Evolutionary conservation across 2,797 vertebrate genomes (phyloP), one percentile per base, ranked within the genome.

Genomic region (Gymnothorax reevesii): DNA sequence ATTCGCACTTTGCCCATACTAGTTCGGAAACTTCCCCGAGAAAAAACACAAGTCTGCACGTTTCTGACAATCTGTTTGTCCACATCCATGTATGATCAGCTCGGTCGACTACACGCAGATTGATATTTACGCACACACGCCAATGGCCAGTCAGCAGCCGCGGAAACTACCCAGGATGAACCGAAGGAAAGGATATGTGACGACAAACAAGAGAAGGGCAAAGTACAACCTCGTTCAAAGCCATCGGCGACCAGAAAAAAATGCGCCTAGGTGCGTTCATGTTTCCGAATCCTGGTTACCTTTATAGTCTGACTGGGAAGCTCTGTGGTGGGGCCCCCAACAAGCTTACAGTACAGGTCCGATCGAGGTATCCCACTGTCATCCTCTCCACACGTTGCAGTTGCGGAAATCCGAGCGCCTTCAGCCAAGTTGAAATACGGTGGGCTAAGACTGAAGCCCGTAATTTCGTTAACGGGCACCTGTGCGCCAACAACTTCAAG

Each of bases 331-430:
- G 97, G 97, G 7, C 98, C 98, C 87, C 98, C 98, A 55, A 97
- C 97, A 87, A 99, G 95, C 86, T 97, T 98, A 93, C 98, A 99
- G 93, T 96, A 99, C 55, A 99, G 96, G 89, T 98, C 97, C 12
- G 89, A 54, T 85, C 92, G 94, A 79, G 95, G 93, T 73, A 87
- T 86, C 62, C 91, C 94, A 4, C 59, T 82, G 42, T 93, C 94
- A 88, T 96, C 96, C 94, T 97, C 94, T 0, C 98, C 98, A 92
- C 98, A 99, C 90, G 98, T 99, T 89, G 97, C 98, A 0, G 96
- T 96, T 7, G 98, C 96, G 84, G 95, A 94, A 88, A 99, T 95
- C 52, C 57, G 80, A 7, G 97, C 93, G 0, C 94, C 92, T 55
- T 95, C 89, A 0, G 97, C 97, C 91, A 99, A 94, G 94, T 99